Base-by-base conservation (phyloP, 2,113 vertebrate genomes). In the Salminus brasiliensis region DNA sequence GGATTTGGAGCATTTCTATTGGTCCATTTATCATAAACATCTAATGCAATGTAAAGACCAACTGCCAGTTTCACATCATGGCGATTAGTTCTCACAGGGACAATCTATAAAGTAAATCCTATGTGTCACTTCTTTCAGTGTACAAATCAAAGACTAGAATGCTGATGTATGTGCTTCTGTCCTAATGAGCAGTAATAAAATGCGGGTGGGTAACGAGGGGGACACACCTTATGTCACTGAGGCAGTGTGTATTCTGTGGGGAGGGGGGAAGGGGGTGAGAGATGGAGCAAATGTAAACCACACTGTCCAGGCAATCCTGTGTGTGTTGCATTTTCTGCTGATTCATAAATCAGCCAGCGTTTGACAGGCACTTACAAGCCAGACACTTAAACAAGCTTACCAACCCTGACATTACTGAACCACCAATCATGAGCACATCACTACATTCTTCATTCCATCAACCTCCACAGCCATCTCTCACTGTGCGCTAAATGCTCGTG, bases 271-370 rank as follows among this genome's bases (percentile, higher is more conserved):
- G 23, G 60, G 72, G 49, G 30, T 34, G 47, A 21, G 60, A 67
- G 49, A 39, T 34, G 47, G 34, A 62, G 65, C 41, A 29, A 23
- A 74, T 32, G 55, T 80, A 41, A 80, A 76, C 57, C 74, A 49
- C 60, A 49, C 30, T 3, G 53, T 72, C 60, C 72, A 59, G 41
- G 43, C 78, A 76, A 67, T 69, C 81, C 70, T 73, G 66, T 63
- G 23, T 72, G 59, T 52, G 68, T 53, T 77, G 74, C 47, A 72
- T 76, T 80, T 76, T 53, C 79, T 77, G 82, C 41, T 72, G 43
- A 77, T 49, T 76, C 60, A 80, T 72, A 84, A 76, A 84, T 72
- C 39, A 76, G 53, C 21, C 25, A 62, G 29, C 52, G 10, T 49
- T 13, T 6, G 18, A 49, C 70, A 68, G 72, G 73, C 74, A 81